A percentile compares a stretch with the other conserved stretches of the same genome.
These are phyloP conservation scores for Beroe forskalii DNA, from an alignment of 37 sponge, comb jelly and placozoan genomes.

Conservation along the genomic window DNA sequence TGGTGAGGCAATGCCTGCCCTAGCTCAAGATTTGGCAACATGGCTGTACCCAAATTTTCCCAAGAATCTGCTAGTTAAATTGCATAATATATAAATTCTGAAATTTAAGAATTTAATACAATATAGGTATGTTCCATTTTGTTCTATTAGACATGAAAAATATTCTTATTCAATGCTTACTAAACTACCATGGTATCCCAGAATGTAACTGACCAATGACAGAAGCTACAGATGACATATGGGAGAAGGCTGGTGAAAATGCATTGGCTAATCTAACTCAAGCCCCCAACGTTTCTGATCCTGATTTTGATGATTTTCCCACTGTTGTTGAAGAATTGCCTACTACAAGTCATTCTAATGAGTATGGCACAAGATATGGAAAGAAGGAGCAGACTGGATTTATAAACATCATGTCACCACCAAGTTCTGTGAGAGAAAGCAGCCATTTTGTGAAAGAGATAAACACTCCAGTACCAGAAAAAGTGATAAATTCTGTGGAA, in stretches of 20 bases:
- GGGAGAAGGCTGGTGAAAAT: conserved; percentile 40
- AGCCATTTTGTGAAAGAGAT: not conserved
- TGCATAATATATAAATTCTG: too few species aligned
- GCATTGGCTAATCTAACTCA: not conserved
- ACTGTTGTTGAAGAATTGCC: not conserved
- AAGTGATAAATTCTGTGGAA: conserved; percentile 36
- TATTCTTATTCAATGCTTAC: too few species aligned
- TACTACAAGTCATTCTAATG: conserved; percentile 18
- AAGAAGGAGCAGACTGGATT: not conserved
- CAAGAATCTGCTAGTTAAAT: too few species aligned
- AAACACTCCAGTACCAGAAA: not conserved
- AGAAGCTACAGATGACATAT: not conserved
- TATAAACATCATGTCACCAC: not conserved
- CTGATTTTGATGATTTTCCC: conserved; percentile 36
- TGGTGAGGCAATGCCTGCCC: too few species aligned
- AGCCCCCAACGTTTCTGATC: not conserved
- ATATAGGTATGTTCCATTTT: too few species aligned
- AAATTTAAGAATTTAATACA: too few species aligned
- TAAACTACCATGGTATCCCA: too few species aligned
- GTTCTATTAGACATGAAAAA: too few species aligned
- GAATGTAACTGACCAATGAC: too few species aligned
- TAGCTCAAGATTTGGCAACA: too few species aligned
- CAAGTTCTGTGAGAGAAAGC: not conserved
- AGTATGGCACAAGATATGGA: not conserved
- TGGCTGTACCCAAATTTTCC: too few species aligned